These are phyloP conservation scores for Lottia scabra DNA, from an alignment of 2,888 invertebrate species.

Conservation along the genomic window DNA sequence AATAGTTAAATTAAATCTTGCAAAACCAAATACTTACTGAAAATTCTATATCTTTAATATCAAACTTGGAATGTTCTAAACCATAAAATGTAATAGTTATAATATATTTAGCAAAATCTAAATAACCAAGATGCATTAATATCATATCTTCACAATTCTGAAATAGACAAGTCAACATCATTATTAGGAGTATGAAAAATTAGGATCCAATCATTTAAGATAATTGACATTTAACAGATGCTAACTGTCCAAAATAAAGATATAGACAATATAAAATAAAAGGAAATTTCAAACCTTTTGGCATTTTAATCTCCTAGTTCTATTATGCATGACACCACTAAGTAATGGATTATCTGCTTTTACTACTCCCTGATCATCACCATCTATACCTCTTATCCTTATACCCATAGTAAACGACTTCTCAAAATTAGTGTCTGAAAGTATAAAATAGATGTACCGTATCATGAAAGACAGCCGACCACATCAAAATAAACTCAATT, in stretches of 20 bases:
- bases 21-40: constrained; percentile 47
- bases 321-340: constrained; percentile 76
- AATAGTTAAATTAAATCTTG: too few species aligned
- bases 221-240: too few species aligned
- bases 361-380: constrained; percentile 79
- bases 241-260: too few species aligned
- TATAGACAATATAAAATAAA: not conserved
- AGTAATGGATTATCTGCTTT: constrained; percentile 74
- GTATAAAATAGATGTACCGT: constrained; percentile 12
- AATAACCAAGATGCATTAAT: constrained; percentile 87
- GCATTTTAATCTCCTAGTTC: constrained; percentile 86
- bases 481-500: not conserved
- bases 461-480: too few species aligned
- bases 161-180: constrained; percentile 75
- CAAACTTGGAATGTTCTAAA: constrained; percentile 75
- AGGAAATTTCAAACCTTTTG: constrained; percentile 69
- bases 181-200: too few species aligned
- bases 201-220: too few species aligned
- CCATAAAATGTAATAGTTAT: constrained; percentile 87
- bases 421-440: constrained; percentile 87
- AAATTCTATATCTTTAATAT: constrained; percentile 80
- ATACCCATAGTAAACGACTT: constrained; percentile 88
- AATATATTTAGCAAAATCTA: constrained; percentile 89
- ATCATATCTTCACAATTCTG: constrained; percentile 89
- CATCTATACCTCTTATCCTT: constrained; percentile 83